Base-by-base conservation (phyloP, 2,888 invertebrate genomes). In the Anaspis maculata region DNA sequence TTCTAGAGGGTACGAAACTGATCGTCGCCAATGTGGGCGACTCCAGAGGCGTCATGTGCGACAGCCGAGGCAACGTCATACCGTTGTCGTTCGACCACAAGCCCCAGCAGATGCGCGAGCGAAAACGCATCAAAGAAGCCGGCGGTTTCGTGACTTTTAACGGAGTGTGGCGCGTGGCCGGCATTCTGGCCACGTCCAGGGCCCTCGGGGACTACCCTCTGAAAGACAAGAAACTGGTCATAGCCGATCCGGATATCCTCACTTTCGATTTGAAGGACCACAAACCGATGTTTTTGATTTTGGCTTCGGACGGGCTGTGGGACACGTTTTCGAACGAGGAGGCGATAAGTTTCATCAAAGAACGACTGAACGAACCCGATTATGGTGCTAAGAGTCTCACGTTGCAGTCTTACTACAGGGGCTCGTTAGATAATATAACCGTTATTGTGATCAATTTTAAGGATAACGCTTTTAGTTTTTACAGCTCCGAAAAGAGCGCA, bases 21-120 rank as follows among this genome's bases (percentile, higher is more conserved):
- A 81, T 87, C 44, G 92, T 96, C 14, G 95, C 94, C 9, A 96
- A 96, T 72, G 94, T 96, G 13, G 96, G 96, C 3, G 96, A 96
- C 64, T 95, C 95, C 0, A 72, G 96, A 44, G 96, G 92, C 15
- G 94, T 95, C 0, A 88, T 95, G 83, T 94, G 91, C 64, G 92
- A 94, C 65, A 76, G 76, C 27, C 79, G 83, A 55, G 92, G 92
- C 21, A 86, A 85, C 62, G 88, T 87, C 1, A 88, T 91, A 49
- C 92, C 90, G 9, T 69, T 96, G 4, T 94, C 95, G 1, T 90
- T 89, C 64, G 96, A 96, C 66, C 96, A 96, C 62, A 96, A 96
- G 69, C 96, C 96, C 22, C 89, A 92, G 59, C 89, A 92, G 75
- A 89, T 90, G 71, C 77, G 90, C 49, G 95, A 96, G 69, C 79